These are phyloP conservation scores for Drosophila guanche DNA, from an alignment of 1,140 invertebrate species.

Conservation along the genomic window DNA sequence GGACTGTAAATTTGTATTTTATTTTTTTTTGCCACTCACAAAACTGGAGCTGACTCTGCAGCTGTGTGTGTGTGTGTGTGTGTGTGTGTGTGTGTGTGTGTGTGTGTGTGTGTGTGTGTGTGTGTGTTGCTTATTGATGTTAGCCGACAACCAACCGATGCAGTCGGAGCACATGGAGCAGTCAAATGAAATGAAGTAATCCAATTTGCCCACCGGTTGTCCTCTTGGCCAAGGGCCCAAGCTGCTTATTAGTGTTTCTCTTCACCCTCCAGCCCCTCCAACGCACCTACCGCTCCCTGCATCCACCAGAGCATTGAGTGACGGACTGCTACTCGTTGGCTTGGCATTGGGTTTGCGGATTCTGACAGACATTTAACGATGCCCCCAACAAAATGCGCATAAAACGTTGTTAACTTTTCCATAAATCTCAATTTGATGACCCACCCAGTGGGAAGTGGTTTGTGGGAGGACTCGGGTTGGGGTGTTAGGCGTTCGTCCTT, in stretches of 20 bases:
- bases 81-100: constrained; percentile 9
- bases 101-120: constrained; percentile 13
- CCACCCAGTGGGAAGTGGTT: not conserved
- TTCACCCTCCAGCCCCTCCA: not conserved
- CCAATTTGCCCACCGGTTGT: constrained; percentile 75
- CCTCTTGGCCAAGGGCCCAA: constrained; percentile 65
- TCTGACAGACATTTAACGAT: constrained; percentile 39
- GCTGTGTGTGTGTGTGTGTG: constrained; percentile 2
- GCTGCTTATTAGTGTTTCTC: constrained; percentile 65
- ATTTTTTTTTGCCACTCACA: constrained; percentile 55
- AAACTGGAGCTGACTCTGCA: constrained; percentile 5
- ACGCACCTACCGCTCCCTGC: not conserved
- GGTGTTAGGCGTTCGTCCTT: constrained; percentile 63
- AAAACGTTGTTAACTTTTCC: constrained; percentile 44
- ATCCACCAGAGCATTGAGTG: not conserved
- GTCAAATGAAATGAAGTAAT: constrained; percentile 72
- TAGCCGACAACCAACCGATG: constrained; percentile 36
- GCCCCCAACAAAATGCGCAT: constrained; percentile 9
- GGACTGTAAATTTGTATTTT: constrained; percentile 70
- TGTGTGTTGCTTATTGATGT: constrained; percentile 40
- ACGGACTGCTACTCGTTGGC: constrained; percentile 42
- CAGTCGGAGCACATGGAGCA: too few relatives aligned
- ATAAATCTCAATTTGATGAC: constrained; percentile 67
- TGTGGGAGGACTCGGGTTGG: constrained; percentile 1
- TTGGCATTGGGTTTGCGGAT: constrained; percentile 11